A percentile compares a stretch with the other conserved stretches of the same genome.
Evolutionary conservation across 2,113 vertebrate species (phyloP).

Genomic region (Rhinolophus sinicus): DNA sequence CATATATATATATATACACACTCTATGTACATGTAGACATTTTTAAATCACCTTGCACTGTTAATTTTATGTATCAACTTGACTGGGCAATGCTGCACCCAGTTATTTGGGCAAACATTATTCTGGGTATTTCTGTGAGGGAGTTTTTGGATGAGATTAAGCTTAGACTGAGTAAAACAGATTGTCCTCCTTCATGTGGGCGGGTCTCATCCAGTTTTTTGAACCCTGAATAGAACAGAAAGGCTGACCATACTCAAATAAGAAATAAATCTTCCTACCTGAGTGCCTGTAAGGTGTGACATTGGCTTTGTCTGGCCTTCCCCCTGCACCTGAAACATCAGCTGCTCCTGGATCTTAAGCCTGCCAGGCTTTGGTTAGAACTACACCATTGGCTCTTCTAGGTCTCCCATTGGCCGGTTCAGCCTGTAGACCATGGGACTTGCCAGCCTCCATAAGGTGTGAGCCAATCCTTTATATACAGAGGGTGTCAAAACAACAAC

Average conservation of each 20-base stretch:
- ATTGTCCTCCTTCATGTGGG: neutral
- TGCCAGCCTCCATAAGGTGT: neutral
- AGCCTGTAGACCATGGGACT: neutral
- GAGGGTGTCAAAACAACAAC: too few relatives aligned
- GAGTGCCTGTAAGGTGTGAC: neutral
- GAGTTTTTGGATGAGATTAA: neutral
- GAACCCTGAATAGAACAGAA: neutral
- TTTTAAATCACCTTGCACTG: neutral
- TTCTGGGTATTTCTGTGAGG: neutral
- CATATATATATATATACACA: neutral
- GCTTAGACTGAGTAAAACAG: neutral
- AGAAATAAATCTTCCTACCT: neutral
- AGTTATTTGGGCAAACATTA: neutral
- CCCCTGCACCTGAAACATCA: neutral
- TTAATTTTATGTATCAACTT: neutral
- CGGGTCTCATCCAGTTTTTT: neutral
- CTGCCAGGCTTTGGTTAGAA: neutral
- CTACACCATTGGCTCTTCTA: neutral
- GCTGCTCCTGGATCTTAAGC: neutral
- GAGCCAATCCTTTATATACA: neutral
- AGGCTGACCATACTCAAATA: neutral
- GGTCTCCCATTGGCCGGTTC: neutral
- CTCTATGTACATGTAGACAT: neutral
- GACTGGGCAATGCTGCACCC: accelerated
- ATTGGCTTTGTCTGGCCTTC: neutral